Evolutionary conservation across 2,888 invertebrate species (phyloP), one percentile per base, ranked within the genome.

Genomic region (Philaethria dido): DNA sequence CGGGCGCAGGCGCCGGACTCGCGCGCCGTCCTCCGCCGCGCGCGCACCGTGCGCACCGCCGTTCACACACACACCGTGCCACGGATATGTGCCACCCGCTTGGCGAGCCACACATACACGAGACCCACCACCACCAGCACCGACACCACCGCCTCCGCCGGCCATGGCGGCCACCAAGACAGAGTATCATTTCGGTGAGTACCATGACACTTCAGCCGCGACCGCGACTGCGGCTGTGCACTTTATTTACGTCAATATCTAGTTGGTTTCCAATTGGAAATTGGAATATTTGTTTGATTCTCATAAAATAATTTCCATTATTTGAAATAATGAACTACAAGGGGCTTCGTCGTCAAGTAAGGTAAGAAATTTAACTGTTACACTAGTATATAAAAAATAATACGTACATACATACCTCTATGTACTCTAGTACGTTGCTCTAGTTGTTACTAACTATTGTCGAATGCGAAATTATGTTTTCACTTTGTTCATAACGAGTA

Each of bases 171-270:
- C 79, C 73, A 78, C 84, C 73, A 87, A 88, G 77, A 79, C 79
- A 75, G 88, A 89, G 69, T 89, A 89, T 78, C 87, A 81, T 69
- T 89, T 81, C 76, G 89, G 89, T 90, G 80, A 90, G 89, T 86
- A 50, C 59, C 33, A n/a, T 20, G 20, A 3, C 59, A 11, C 16
- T 1, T 18, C 42, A 14, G 16, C 25, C 39, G 25, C 36, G 20
- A 13, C 55, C 39, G 29, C 45, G 39, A 20, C 45, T 29, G 50
- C 57, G 57, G 61, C 39, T 63, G 57, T 63, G 33, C 8, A 20
- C 14, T 39, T 18, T 22, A 1, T 22, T 14, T 55, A 22, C 5
- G 14, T n/a, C 20, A 36, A 20, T 2, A 6, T 42, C n/a, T 57
- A 57, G 36, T 33, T n/a, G 8, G 42, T 16, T 42, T 52, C 11